Conservation (phyloP, 2,113 vertebrate genomes). For the Microtus montanus region DNA sequence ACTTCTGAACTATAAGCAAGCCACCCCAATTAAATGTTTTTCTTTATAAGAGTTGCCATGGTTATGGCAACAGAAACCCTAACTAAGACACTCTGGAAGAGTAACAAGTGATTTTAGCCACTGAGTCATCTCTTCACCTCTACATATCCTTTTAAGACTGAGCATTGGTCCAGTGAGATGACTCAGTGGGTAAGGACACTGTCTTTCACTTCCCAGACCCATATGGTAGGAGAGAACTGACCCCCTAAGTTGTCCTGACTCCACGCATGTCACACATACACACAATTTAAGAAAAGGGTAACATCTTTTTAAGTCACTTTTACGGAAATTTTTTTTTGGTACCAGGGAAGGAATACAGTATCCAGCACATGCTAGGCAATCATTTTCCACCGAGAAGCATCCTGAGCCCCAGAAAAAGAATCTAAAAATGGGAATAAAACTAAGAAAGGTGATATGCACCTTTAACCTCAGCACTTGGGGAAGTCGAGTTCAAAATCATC, state of each 20-base stretch:
- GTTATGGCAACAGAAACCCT: neutral
- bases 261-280: neutral
- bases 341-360: neutral
- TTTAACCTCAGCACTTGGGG: neutral
- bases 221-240: neutral
- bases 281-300: neutral
- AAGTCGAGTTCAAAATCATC: neutral
- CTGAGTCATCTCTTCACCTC: neutral
- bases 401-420: neutral
- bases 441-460: neutral
- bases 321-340: neutral
- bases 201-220: neutral
- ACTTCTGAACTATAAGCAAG: neutral
- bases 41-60: neutral
- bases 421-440: neutral
- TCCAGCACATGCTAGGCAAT: neutral
- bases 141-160: neutral
- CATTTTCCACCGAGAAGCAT: neutral
- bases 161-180: neutral
- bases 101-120: neutral
- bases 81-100: neutral
- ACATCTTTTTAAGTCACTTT: neutral
- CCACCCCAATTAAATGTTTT: neutral
- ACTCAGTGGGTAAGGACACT: neutral
- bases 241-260: neutral